Conservation (phyloP, 2,888 invertebrate species). For the Nebria brevicollis region DNA sequence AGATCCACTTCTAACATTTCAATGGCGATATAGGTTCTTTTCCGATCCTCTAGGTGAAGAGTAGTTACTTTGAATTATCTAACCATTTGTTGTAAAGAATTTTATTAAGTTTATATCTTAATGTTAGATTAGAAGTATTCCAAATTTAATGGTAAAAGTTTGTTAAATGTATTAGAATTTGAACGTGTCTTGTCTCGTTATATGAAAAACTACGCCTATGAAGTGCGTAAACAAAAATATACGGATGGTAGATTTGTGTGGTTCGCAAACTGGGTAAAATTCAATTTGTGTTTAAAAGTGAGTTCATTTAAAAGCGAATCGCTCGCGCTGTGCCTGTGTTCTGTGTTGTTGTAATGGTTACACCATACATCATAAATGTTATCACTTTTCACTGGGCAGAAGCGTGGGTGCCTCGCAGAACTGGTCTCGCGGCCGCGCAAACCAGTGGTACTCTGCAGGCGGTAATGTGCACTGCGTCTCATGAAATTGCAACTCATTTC, state of each 20-base stretch:
- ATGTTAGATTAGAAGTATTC: too few relatives aligned
- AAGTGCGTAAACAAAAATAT: neutral
- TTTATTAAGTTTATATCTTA: too few relatives aligned
- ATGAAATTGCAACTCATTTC: slow-evolving; percentile 42
- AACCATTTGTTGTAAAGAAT: too few relatives aligned
- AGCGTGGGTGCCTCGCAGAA: slow-evolving; percentile 14
- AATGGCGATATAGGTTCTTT: neutral
- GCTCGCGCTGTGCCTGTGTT: slow-evolving; percentile 13
- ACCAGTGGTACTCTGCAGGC: slow-evolving; percentile 40
- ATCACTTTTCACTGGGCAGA: slow-evolving; percentile 33
- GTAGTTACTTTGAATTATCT: too few relatives aligned
- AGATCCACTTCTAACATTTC: neutral
- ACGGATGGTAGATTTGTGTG: slow-evolving; percentile 34
- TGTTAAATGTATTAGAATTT: neutral
- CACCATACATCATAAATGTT: slow-evolving; percentile 44
- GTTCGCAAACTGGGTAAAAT: slow-evolving; percentile 25
- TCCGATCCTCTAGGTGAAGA: too few relatives aligned
- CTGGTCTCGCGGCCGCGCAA: slow-evolving; percentile 10
- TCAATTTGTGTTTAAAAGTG: slow-evolving; percentile 45
- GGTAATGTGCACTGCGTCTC: slow-evolving; percentile 12
- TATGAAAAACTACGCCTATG: neutral
- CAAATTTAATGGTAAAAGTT: too few relatives aligned
- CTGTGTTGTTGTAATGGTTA: slow-evolving; percentile 1
- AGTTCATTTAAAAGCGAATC: slow-evolving; percentile 33
- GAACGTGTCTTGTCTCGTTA: neutral